Evolutionary conservation across 2,113 vertebrate genomes (phyloP), one percentile per base, ranked within the genome.

Genomic region (Leiothrix lutea): DNA sequence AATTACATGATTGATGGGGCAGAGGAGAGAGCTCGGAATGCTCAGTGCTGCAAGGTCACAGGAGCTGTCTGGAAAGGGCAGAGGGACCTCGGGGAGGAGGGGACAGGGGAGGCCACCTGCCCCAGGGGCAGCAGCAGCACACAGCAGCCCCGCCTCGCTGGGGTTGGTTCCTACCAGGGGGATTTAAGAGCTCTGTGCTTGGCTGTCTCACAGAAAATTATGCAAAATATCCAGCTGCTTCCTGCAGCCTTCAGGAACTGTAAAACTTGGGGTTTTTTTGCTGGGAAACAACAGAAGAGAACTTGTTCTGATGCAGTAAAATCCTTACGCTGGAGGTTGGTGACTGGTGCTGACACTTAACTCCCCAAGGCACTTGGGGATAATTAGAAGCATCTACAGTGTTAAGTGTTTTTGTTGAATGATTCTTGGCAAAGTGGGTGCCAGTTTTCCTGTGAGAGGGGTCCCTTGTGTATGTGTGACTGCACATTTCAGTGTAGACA

Each of bases 181-280:
- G 56, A 61, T 42, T 35, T 18, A 36, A 73, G 42, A 54, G 40
- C 38, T 75, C 53, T 0, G 1, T 72, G 78, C 77, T 90, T 93
- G 85, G 82, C 92, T 82, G 28, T 58, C 50, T 92, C 62, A 71
- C 65, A 93, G 22, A 77, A 92, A 93, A 95, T 17, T 78, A 91
- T 87, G 80, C 56, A 94, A 87, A 96, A 40, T 36, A 79, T 36
- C 69, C 77, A 90, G 79, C 65, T 96, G 92, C 62, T 94, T 56
- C 78, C 8, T 42, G 75, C 53, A 67, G 2, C 7, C 53, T 57
- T 58, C 26, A 78, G 77, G n/a, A 29, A 9, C 50, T 84, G 9
- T 26, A 35, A 29, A 90, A 23, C 28, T 33, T 2, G 9, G n/a
- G 31, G 0, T 64, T 81, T 64, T 81, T 92, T 70, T 62, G 33